phyloP scores from a whole-genome alignment of 2,113 vertebrate genomes.

The Riparia riparia region DNA sequence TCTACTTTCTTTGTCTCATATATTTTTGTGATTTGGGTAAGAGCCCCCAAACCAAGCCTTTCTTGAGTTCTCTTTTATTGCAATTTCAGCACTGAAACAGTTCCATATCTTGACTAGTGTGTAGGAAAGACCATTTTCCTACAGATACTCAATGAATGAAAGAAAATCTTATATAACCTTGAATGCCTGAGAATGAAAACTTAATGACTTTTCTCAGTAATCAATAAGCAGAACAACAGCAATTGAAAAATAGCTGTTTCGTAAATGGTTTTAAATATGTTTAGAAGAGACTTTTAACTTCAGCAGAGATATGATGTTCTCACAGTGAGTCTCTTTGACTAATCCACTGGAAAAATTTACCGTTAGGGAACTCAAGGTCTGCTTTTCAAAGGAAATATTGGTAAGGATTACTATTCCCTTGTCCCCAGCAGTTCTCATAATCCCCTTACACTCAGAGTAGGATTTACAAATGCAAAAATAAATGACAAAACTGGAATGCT shows the following conservation, averaged over 20 bases:
- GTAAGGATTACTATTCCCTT: constrained; percentile 68
- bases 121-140: not conserved
- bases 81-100: not conserved
- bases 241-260: not conserved
- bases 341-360: constrained; percentile 61
- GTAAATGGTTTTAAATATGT: constrained; percentile 16
- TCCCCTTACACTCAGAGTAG: constrained; percentile 13
- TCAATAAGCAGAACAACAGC: not conserved
- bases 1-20: not conserved
- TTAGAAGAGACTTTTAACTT: constrained; percentile 21
- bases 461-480: constrained; percentile 55
- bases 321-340: not conserved
- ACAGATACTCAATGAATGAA: not conserved
- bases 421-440: constrained; percentile 43
- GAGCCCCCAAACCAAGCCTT: not conserved
- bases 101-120: not conserved
- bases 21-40: not conserved
- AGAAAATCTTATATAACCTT: constrained; percentile 27
- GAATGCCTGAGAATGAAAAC: constrained; percentile 19
- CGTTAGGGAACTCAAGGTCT: constrained; percentile 28
- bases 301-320: constrained; percentile 2
- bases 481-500: constrained; percentile 35
- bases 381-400: constrained; percentile 58
- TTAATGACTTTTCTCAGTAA: not conserved
- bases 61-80: not conserved